phyloP scores from a whole-genome alignment of 2,113 vertebrate species.

The Poeciliopsis occidentalis region DNA sequence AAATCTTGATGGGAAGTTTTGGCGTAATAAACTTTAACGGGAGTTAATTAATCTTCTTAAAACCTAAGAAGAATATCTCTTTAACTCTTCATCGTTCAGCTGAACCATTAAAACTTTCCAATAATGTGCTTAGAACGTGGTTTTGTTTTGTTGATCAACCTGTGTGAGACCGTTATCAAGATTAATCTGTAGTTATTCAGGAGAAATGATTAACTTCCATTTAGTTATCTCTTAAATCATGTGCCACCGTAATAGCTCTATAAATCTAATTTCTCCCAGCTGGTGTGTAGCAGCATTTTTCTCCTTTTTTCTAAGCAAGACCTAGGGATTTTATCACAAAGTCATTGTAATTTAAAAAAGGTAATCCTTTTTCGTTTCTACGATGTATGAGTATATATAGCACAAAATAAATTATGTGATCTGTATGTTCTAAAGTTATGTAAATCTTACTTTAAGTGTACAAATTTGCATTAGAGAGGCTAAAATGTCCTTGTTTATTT shows the following conservation, averaged over 20 bases:
- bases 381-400: neutral
- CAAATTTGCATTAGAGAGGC: too few relatives aligned
- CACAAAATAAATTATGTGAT: neutral
- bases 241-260: neutral
- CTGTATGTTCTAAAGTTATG: neutral
- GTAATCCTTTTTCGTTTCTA: neutral
- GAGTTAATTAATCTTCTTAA: neutral
- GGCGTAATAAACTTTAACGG: neutral
- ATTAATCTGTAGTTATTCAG: neutral
- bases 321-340: neutral
- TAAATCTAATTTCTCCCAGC: neutral
- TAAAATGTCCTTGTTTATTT: too few relatives aligned
- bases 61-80: neutral
- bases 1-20: neutral
- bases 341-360: neutral
- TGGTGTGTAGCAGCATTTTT: neutral
- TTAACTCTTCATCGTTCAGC: neutral
- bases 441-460: neutral
- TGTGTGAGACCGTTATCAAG: neutral
- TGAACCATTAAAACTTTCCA: neutral
- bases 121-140: neutral
- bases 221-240: constrained; percentile 5
- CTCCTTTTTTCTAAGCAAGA: neutral
- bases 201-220: constrained; percentile 12
- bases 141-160: neutral